These are phyloP conservation scores for Sphenodon punctatus DNA, from an alignment of 2,797 vertebrate species.

Conservation along the genomic window DNA sequence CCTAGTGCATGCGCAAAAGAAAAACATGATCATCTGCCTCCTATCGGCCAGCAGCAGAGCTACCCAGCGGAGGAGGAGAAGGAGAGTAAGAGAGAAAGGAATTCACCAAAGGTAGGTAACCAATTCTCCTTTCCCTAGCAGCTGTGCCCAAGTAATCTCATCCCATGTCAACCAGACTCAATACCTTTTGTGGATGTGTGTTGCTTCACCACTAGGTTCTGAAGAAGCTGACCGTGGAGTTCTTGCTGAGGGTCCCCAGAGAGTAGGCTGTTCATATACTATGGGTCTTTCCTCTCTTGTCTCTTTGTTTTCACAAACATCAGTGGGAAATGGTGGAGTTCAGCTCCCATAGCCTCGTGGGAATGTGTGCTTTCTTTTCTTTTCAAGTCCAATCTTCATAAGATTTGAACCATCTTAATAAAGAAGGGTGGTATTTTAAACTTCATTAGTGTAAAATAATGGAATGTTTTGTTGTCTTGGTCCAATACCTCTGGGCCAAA, in stretches of 20 bases:
- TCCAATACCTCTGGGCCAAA: too few relatives aligned
- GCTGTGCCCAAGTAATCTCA: neutral
- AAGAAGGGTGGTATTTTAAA: neutral
- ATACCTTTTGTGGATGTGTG: neutral
- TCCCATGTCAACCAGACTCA: neutral
- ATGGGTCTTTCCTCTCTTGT: neutral
- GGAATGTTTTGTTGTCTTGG: too few relatives aligned
- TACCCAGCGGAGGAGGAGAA: too few relatives aligned
- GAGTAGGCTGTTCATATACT: accelerated
- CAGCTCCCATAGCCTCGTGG: neutral
- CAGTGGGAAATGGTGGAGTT: neutral
- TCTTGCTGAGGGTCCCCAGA: neutral
- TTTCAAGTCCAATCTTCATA: neutral
- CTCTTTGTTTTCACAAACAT: neutral
- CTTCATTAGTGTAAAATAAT: too few relatives aligned
- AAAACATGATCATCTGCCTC: too few relatives aligned
- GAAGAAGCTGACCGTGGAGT: neutral
- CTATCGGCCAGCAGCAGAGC: too few relatives aligned
- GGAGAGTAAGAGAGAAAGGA: too few relatives aligned
- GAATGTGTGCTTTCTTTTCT: neutral
- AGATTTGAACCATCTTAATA: neutral
- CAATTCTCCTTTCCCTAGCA: too few relatives aligned
- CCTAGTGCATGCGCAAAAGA: too few relatives aligned
- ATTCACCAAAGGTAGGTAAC: too few relatives aligned
- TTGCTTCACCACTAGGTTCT: neutral